A percentile compares a stretch with the other conserved stretches of the same genome.
Conservation (phyloP, 2,888 invertebrate species). For the Tetramorium bicarinatum region DNA sequence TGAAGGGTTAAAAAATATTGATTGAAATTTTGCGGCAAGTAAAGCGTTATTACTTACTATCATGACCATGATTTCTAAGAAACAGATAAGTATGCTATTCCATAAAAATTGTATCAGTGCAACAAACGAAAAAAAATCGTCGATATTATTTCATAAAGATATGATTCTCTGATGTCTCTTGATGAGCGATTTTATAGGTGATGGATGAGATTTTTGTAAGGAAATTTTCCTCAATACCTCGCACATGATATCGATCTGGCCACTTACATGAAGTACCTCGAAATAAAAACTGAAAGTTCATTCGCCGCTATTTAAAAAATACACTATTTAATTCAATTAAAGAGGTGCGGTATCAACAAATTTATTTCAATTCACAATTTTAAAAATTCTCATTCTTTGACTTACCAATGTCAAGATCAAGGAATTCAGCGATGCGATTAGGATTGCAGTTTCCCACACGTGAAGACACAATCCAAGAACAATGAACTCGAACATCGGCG, state of each 20-base stretch:
- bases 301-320: background rate
- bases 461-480: slow-evolving; percentile 50
- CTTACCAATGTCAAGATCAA: slow-evolving; percentile 59
- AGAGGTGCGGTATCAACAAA: background rate
- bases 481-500: slow-evolving; percentile 62
- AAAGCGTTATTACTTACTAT: slow-evolving; percentile 62
- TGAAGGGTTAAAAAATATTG: background rate
- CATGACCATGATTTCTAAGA: slow-evolving; percentile 68
- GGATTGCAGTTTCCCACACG: slow-evolving; percentile 41
- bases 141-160: slow-evolving; percentile 58
- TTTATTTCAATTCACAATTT: too few species aligned
- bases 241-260: slow-evolving; percentile 45
- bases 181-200: slow-evolving; percentile 23
- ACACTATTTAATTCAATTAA: background rate
- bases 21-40: background rate
- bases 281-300: background rate
- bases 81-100: slow-evolving; percentile 68
- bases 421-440: slow-evolving; percentile 59
- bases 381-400: background rate
- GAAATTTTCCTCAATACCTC: slow-evolving; percentile 25
- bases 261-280: slow-evolving; percentile 40
- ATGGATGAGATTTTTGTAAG: slow-evolving; percentile 6
- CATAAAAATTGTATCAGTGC: slow-evolving; percentile 70
- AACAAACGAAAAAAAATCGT: slow-evolving; percentile 67
- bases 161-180: slow-evolving; percentile 66